Evolutionary conservation across 2,888 invertebrate species (phyloP).

Genomic region (Tryphoninae sp.): DNA sequence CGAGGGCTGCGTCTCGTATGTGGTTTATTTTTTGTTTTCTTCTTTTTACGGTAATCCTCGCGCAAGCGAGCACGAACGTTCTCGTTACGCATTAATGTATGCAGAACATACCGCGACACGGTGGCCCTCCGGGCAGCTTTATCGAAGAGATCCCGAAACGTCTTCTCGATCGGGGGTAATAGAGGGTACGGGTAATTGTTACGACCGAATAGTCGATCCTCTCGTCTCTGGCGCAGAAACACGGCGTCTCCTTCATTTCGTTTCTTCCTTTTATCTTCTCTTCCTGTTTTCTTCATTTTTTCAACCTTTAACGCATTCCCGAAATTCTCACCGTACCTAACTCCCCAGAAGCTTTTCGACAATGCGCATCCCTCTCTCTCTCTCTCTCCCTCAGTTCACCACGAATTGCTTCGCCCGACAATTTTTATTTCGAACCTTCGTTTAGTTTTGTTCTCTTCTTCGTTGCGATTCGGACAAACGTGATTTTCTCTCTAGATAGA

Average conservation of each 20-base stretch:
- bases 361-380: not conserved
- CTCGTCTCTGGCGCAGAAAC: slow-evolving; percentile 35
- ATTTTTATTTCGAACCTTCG: slow-evolving; percentile 16
- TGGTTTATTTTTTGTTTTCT: slow-evolving; percentile 26
- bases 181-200: slow-evolving; percentile 61
- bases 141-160: slow-evolving; percentile 64
- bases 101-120: slow-evolving; percentile 65
- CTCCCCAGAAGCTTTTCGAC: slow-evolving; percentile 7
- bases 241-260: slow-evolving; percentile 17
- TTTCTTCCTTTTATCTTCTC: slow-evolving; percentile 19
- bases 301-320: slow-evolving; percentile 50
- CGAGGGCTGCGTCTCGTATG: slow-evolving; percentile 3
- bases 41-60: slow-evolving; percentile 50
- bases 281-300: slow-evolving; percentile 40
- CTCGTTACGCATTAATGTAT: slow-evolving; percentile 66
- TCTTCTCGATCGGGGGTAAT: slow-evolving; percentile 57
- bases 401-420: not conserved
- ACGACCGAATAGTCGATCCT: slow-evolving; percentile 61
- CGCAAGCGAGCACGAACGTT: slow-evolving; percentile 54
- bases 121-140: slow-evolving; percentile 63
- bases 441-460: not conserved
- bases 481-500: slow-evolving; percentile 23
- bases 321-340: slow-evolving; percentile 28
- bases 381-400: too few species aligned
- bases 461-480: slow-evolving; percentile 5